Evolutionary conservation across 1,140 invertebrate species (phyloP).

Genomic region (Grapholita molesta): DNA sequence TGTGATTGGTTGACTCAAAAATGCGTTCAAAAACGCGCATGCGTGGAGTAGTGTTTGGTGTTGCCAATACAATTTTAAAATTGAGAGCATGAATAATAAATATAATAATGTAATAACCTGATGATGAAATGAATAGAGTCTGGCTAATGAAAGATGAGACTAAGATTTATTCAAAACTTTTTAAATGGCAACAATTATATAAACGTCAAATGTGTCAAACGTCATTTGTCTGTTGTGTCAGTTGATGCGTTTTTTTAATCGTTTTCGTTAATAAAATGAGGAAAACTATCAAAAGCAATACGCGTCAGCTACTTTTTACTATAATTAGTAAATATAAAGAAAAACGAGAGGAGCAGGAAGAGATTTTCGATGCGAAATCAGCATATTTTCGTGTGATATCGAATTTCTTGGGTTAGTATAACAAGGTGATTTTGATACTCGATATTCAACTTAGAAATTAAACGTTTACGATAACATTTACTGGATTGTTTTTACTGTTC

Average conservation of each 20-base stretch:
- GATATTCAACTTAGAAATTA: neutral
- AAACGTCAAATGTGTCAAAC: neutral
- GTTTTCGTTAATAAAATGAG: too few relatives aligned
- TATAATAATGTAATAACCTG: too few relatives aligned
- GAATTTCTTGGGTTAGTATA: neutral
- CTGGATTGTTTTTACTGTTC: too few relatives aligned
- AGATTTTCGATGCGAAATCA: neutral
- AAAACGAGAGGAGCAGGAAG: neutral
- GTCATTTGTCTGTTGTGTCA: neutral
- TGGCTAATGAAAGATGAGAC: neutral
- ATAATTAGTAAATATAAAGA: neutral
- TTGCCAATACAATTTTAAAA: too few relatives aligned
- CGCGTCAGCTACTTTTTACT: too few relatives aligned
- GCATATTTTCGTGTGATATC: neutral
- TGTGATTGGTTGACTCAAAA: too few relatives aligned
- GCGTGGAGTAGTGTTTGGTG: too few relatives aligned
- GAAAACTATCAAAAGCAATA: too few relatives aligned
- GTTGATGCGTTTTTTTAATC: neutral
- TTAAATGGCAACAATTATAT: neutral
- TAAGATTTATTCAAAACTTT: neutral
- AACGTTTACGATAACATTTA: neutral
- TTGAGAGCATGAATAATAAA: too few relatives aligned
- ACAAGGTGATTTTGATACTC: neutral
- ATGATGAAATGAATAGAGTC: too few relatives aligned
- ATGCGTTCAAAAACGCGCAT: too few relatives aligned